Conservation (phyloP, 2,113 vertebrate genomes). For the Todiramphus chloris region DNA sequence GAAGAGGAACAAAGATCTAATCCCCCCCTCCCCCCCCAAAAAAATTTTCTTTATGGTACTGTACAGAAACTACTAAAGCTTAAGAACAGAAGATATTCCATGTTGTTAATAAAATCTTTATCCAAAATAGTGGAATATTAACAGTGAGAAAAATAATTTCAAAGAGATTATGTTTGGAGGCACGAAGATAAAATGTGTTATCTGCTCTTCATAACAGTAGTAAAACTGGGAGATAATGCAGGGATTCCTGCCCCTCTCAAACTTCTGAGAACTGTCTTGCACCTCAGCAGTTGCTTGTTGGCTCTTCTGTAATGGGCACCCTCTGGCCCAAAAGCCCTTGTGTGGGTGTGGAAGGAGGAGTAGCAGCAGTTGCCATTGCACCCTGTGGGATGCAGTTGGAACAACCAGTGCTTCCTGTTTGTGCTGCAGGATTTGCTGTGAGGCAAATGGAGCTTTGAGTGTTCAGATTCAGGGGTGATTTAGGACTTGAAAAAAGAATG, state of each 20-base stretch:
- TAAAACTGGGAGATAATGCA: not conserved
- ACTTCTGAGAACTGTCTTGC: not conserved
- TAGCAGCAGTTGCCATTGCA: not conserved
- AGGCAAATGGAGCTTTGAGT: not conserved
- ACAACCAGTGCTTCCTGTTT: not conserved
- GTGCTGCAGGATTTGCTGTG: not conserved
- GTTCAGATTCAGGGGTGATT: not conserved
- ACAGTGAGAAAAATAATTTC: not conserved
- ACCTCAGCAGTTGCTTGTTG: not conserved
- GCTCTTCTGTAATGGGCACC: no score
- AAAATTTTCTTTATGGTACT: not conserved
- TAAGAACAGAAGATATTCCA: not conserved
- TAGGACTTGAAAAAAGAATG: not conserved
- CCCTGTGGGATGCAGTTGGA: not conserved
- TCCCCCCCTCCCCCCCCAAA: rapidly evolving
- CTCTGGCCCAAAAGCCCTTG: rapidly evolving
- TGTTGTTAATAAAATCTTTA: not conserved
- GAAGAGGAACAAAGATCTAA: not conserved
- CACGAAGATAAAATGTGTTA: not conserved
- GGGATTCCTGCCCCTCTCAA: not conserved
- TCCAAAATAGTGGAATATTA: not conserved
- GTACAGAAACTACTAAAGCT: not conserved
- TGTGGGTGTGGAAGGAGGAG: not conserved
- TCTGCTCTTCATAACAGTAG: not conserved
- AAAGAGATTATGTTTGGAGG: not conserved